Base-by-base conservation (phyloP, 2,113 vertebrate genomes). In the Platycercus adscitus region DNA sequence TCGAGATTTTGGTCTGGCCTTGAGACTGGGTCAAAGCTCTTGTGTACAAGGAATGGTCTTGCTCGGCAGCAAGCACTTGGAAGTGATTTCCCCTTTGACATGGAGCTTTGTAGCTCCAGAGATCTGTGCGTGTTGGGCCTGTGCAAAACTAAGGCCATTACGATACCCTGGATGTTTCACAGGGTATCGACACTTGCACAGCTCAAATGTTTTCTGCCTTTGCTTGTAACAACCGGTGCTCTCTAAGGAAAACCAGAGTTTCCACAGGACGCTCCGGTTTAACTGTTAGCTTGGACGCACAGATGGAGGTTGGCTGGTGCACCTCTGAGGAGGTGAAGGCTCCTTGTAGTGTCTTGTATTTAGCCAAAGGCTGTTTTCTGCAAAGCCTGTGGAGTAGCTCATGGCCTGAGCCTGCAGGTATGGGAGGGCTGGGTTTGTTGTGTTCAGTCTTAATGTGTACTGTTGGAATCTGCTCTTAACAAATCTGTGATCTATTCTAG, bases 101-200 rank as follows among this genome's bases (percentile, higher is more conserved):
- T 24, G 28, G 53, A 29, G 17, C 7, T 31, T 56, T 83, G 24
- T 41, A 17, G 4, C 60, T 79, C 8, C 28, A 33, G 16, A 39
- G n/a, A 11, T 28, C 53, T 61, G n/a, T 7, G 3, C 0, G 3
- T 24, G 9, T 61, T 2, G 0, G 18, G 19, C 70, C 41, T 65
- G 11, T 26, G 85, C 31, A 35, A 52, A 87, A 15, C 17, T 5
- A 3, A 56, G 55, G 44, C 29, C 11, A 5, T 4, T 18, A 6
- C 0, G 1, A n/a, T 21, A 9, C 37, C 66, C 10, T 7, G 61
- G 11, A 0, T 66, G 46, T 58, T 90, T 61, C 43, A 28, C 4
- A n/a, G 79, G 71, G 21, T 23, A 47, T 23, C 6, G 60, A 11
- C 3, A 6, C 26, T 76, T 47, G n/a, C 5, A 15, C 10, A 69